phyloP scores from a whole-genome alignment of 23 tunicate genomes.

The Phallusia fumigata region DNA sequence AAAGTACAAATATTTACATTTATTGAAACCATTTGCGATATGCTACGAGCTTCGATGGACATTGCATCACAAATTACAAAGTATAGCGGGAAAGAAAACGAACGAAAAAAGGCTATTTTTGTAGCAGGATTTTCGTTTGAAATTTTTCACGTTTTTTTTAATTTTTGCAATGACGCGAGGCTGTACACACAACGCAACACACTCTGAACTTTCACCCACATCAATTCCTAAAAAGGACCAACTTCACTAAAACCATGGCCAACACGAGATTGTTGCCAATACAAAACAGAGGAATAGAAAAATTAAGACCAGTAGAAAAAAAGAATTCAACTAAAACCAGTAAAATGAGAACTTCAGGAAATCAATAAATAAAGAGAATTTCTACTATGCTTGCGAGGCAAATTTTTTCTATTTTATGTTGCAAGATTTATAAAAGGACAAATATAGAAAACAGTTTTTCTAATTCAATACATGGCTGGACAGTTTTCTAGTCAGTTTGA shows the following conservation, averaged over 20 bases:
- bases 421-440: no score
- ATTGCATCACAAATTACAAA: not conserved
- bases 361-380: not conserved
- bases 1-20: not conserved
- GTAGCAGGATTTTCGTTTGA: conserved; percentile 13
- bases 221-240: conserved; percentile 8
- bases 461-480: no score
- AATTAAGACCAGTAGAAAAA: not conserved
- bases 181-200: conserved; percentile 10
- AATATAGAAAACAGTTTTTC: no score
- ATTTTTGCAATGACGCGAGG: not conserved
- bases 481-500: no score
- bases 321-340: not conserved
- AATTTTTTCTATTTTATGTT: no score
- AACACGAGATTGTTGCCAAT: not conserved
- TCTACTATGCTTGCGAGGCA: no score
- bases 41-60: not conserved
- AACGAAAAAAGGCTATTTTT: conserved; percentile 7
- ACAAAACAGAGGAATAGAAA: not conserved
- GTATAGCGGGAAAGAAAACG: not conserved
- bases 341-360: not conserved
- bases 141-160: not conserved
- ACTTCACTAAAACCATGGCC: not conserved
- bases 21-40: not conserved
- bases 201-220: not conserved